Evolutionary conservation across 2,113 vertebrate species (phyloP), one percentile per base, ranked within the genome.

Genomic region (Pollachius pollachius): DNA sequence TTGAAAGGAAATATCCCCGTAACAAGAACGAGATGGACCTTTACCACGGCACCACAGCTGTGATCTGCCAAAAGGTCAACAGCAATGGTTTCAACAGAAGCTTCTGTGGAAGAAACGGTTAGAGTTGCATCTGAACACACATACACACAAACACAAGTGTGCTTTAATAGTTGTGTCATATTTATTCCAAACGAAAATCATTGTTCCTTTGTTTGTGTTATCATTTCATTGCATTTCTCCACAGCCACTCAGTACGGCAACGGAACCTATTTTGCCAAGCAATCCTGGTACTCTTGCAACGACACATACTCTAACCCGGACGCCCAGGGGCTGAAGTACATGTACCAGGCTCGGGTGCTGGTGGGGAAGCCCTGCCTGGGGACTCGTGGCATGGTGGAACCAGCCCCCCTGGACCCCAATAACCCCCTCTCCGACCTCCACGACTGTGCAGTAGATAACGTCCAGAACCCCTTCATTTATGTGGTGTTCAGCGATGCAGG

Each of bases 31-130:
- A 89, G 66, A 74, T 63, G 9, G 64, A 70, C 18, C 87, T 89
- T 19, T 89, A 89, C 71, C 85, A 89, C 15, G 85, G 87, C 3
- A 89, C 87, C 0, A 85, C 82, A 2, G 71, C 71, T 19, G 87
- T 81, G 0, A 87, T 85, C 30, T 72, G 73, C 64, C 66, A 85
- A 12, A 87, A 84, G 61, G 83, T 87, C 71, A 89, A 83, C 21
- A 73, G 21, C 13, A 76, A 67, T 1, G 87, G 87, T 23, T 89
- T 89, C 73, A 89, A 89, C 75, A 77, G 87, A 48, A 86, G 85
- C 62, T 89, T 89, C 76, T 87, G 84, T 30, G 85, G 87, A 18
- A 87, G 81, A 71, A 89, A 89, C 19, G 87, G 87, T 89, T 72
- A 0, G 4, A 13, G 37, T 1, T 41, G 37, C 37, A 1, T 41